phyloP scores from a whole-genome alignment of 2,888 invertebrate species.

The Crossocerus cetratus region DNA sequence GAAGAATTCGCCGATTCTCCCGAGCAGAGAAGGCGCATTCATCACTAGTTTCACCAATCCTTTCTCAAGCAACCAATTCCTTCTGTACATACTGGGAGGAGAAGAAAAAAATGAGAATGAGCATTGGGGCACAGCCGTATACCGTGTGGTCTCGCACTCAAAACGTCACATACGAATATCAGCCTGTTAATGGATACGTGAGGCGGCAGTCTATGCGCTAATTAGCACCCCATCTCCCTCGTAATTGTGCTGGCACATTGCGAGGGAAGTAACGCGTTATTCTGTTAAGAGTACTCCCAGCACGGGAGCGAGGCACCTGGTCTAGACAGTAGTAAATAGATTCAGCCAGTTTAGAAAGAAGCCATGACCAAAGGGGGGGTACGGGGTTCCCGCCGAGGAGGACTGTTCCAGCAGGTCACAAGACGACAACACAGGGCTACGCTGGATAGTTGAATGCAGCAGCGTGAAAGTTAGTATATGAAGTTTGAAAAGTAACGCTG shows the following conservation, averaged over 20 bases:
- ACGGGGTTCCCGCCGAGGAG: slow-evolving; percentile 52
- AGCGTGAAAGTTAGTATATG: slow-evolving; percentile 21
- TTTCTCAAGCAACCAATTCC: background rate
- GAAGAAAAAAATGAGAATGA: background rate
- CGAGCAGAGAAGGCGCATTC: too few relatives aligned
- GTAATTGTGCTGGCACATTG: slow-evolving; percentile 27
- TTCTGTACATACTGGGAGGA: background rate
- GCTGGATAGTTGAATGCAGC: too few relatives aligned
- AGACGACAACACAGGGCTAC: slow-evolving; percentile 28
- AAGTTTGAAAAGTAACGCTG: slow-evolving; percentile 8
- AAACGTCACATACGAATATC: slow-evolving; percentile 22
- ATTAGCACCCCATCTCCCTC: slow-evolving; percentile 25
- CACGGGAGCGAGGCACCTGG: slow-evolving; percentile 27
- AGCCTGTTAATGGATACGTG: slow-evolving; percentile 27
- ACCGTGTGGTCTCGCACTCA: slow-evolving; percentile 20
- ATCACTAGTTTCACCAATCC: too few relatives aligned
- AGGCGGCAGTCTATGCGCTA: slow-evolving; percentile 33
- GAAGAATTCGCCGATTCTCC: background rate
- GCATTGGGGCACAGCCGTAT: slow-evolving; percentile 11
- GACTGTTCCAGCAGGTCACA: slow-evolving; percentile 69
- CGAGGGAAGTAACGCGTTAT: slow-evolving; percentile 40
- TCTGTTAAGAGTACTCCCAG: slow-evolving; percentile 43
- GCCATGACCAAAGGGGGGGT: slow-evolving; percentile 55
- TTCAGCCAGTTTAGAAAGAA: slow-evolving; percentile 58
- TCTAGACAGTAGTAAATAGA: slow-evolving; percentile 47